Evolutionary conservation across 2,113 vertebrate species (phyloP).

Genomic region (Onychorhynchus coronatus): DNA sequence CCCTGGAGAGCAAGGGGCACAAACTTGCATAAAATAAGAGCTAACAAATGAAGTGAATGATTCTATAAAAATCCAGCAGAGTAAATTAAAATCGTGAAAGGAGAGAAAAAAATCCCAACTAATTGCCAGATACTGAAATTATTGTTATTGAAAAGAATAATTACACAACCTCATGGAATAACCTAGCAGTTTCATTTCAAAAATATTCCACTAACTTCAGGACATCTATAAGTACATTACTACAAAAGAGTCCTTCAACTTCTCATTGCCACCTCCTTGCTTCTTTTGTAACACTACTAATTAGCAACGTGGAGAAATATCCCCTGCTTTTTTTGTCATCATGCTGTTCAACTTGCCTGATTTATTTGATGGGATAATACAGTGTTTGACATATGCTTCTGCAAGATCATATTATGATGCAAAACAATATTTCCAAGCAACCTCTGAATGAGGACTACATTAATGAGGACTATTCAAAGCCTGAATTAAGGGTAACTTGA

Average conservation of each 20-base stretch:
- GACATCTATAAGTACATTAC: background rate
- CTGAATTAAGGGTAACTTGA: background rate
- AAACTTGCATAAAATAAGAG: background rate
- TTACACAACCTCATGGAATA: background rate
- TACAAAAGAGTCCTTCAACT: background rate
- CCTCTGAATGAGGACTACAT: background rate
- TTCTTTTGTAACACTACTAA: background rate
- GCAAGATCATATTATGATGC: background rate
- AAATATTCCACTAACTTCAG: background rate
- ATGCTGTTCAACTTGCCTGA: background rate
- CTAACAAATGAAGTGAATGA: background rate
- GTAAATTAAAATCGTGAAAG: background rate
- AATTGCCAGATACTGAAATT: background rate
- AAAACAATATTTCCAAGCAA: background rate
- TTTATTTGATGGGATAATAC: background rate
- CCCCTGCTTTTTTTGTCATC: background rate
- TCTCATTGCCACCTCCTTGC: background rate
- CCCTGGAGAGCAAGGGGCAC: background rate
- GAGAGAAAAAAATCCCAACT: background rate
- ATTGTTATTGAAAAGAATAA: conserved; percentile 1
- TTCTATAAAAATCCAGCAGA: background rate
- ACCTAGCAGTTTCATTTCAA: background rate
- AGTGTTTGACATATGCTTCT: background rate
- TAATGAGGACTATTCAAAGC: background rate
- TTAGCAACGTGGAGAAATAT: background rate